Evolutionary conservation across 1,140 invertebrate genomes (phyloP).

Genomic region (Hylyphantes graminicola): DNA sequence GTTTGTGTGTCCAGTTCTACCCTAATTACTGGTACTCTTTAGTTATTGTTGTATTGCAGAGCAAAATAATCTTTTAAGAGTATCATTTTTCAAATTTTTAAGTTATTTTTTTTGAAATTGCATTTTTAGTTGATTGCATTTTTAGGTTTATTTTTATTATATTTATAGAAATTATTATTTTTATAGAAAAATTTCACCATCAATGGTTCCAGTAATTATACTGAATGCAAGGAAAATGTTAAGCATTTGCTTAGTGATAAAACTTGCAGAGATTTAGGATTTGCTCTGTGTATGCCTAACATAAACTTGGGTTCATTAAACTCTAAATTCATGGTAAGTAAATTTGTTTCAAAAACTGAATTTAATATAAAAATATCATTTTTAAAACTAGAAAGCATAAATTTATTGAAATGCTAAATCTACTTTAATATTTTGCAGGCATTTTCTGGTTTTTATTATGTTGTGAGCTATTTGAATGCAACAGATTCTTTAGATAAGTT

Average conservation of each 20-base stretch:
- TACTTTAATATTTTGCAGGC: constrained; percentile 65
- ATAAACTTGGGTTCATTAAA: constrained; percentile 16
- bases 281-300: constrained; percentile 55
- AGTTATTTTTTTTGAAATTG: too few relatives aligned
- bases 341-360: too few relatives aligned
- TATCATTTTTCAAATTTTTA: background rate
- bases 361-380: background rate
- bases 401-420: background rate
- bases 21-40: too few relatives aligned
- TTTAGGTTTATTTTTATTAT: too few relatives aligned
- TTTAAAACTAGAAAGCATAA: background rate
- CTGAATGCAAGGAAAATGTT: constrained; percentile 62
- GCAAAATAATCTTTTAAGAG: background rate
- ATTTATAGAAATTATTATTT: too few relatives aligned
- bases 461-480: constrained; percentile 67
- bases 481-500: constrained; percentile 64
- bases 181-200: constrained; percentile 24
- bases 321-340: constrained; percentile 39
- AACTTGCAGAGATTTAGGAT: constrained; percentile 56
- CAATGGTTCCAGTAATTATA: constrained; percentile 64
- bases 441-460: constrained; percentile 68
- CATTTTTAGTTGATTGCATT: too few relatives aligned
- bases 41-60: too few relatives aligned
- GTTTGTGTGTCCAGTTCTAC: too few relatives aligned
- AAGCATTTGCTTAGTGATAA: constrained; percentile 64